A percentile compares a stretch with the other conserved stretches of the same genome.
Conservation (phyloP, 1,140 invertebrate species). For the Helicoverpa zea region DNA sequence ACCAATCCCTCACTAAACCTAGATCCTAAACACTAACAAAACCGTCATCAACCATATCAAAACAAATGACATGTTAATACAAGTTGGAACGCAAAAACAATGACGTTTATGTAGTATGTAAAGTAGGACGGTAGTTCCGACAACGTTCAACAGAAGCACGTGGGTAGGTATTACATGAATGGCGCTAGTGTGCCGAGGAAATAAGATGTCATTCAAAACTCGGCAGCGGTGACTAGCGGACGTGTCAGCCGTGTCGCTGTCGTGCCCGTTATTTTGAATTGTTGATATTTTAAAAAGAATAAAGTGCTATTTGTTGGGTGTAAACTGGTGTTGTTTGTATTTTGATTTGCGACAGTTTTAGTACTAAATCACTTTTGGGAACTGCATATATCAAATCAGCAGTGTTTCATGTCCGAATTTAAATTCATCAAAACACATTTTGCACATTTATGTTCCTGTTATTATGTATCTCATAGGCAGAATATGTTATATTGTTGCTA, state of each 20-base stretch:
- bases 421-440: too few relatives aligned
- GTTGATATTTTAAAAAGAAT: constrained; percentile 41
- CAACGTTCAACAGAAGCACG: constrained; percentile 56
- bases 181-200: constrained; percentile 64
- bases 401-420: too few relatives aligned
- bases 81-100: constrained; percentile 31
- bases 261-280: constrained; percentile 46
- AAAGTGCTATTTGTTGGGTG: neutral
- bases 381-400: neutral
- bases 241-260: constrained; percentile 54
- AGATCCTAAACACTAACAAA: neutral
- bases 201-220: constrained; percentile 72
- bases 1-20: too few relatives aligned
- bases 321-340: neutral
- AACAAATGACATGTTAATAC: constrained; percentile 31
- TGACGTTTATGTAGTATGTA: constrained; percentile 43
- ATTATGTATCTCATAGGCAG: too few relatives aligned
- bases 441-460: too few relatives aligned
- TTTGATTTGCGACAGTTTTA: neutral
- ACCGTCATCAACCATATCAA: constrained; percentile 12
- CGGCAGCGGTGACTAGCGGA: constrained; percentile 56
- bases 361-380: neutral
- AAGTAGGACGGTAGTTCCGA: constrained; percentile 56
- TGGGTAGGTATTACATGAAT: constrained; percentile 37
- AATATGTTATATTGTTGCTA: too few relatives aligned